phyloP scores from a whole-genome alignment of 2,113 vertebrate genomes.

The Elaphurus davidianus region DNA sequence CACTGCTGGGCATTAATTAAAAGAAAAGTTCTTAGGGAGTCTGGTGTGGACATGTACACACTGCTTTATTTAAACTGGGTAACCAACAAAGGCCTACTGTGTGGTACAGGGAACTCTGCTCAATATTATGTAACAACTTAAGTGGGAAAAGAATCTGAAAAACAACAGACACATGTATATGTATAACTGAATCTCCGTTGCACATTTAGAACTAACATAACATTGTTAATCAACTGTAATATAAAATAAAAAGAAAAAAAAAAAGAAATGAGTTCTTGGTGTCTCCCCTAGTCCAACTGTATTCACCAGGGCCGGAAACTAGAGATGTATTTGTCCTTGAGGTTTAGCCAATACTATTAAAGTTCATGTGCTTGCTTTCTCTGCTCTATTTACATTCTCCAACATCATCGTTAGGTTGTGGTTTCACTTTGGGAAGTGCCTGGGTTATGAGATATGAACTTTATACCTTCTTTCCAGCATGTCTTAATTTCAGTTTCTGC shows the following conservation, averaged over 20 bases:
- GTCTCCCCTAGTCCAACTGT: neutral
- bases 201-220: neutral
- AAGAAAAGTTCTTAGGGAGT: neutral
- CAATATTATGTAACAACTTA: neutral
- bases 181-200: neutral
- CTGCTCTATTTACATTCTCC: too few relatives aligned
- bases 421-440: neutral
- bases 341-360: neutral
- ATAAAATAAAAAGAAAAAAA: neutral
- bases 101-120: neutral
- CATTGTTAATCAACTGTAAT: neutral
- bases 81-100: neutral
- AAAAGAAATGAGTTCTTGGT: neutral
- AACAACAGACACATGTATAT: neutral
- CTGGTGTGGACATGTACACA: neutral
- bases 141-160: neutral
- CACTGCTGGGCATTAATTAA: neutral
- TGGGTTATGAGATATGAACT: neutral
- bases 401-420: rapidly evolving
- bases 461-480: neutral
- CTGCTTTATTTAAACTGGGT: neutral
- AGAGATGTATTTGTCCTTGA: neutral
- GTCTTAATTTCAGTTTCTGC: neutral
- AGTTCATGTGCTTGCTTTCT: neutral
- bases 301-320: neutral